Conservation (phyloP, 2,113 vertebrate species). For the Campylomormyrus numenius region DNA sequence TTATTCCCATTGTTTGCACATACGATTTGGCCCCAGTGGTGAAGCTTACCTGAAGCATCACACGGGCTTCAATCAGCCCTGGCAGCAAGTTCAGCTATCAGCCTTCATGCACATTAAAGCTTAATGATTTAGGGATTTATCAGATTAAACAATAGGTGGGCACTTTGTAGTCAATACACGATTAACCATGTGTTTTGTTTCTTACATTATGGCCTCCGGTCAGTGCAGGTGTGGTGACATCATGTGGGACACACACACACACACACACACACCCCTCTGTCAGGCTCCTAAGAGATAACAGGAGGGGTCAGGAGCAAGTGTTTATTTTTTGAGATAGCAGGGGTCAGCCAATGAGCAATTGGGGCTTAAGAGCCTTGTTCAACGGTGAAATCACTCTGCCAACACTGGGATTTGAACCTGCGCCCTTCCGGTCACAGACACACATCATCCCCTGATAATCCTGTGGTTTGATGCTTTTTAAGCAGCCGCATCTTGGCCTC, state of each 20-base stretch:
- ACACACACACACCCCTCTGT: background rate
- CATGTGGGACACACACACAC: background rate
- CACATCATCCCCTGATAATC: background rate
- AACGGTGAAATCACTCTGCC: background rate
- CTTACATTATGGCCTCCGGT: background rate
- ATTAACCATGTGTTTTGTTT: background rate
- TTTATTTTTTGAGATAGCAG: background rate
- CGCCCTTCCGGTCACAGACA: background rate
- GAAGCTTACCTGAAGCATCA: background rate
- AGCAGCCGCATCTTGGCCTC: background rate
- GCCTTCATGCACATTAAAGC: background rate
- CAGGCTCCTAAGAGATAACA: background rate
- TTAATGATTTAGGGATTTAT: background rate
- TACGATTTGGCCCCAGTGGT: background rate
- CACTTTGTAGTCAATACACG: background rate
- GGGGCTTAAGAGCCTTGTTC: background rate
- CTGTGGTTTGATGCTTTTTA: background rate
- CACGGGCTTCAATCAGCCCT: background rate
- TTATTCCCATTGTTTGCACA: background rate
- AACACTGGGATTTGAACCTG: background rate
- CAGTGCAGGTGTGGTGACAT: background rate
- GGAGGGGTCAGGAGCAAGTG: background rate
- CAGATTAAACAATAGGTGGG: background rate
- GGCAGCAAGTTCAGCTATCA: background rate
- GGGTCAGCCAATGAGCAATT: background rate